Evolutionary conservation across 2,888 invertebrate species (phyloP).

Genomic region (Liposcelis brunnea): DNA sequence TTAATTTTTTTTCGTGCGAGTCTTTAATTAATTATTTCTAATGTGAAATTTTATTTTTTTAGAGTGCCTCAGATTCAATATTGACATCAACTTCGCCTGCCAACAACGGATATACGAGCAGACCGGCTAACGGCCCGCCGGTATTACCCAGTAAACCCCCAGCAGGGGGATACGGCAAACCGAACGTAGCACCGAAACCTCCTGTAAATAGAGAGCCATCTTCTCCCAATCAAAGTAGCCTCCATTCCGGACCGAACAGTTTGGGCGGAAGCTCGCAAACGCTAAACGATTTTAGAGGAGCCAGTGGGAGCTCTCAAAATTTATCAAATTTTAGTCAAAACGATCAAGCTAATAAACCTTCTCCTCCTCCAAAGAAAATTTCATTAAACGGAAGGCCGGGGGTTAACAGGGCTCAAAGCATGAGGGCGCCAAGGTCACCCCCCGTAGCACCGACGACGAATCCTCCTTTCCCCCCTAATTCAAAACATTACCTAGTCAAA

Average conservation of each 20-base stretch:
- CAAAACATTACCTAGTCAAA: slow-evolving; percentile 10
- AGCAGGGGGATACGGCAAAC: slow-evolving; percentile 47
- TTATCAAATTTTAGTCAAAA: slow-evolving; percentile 19
- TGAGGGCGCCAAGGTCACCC: slow-evolving; percentile 60
- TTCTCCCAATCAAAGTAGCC: slow-evolving; percentile 13
- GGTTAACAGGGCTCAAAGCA: slow-evolving; percentile 63
- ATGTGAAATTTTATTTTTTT: slow-evolving; percentile 18
- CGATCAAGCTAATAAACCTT: slow-evolving; percentile 29
- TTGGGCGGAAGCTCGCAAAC: no score
- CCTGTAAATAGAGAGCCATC: slow-evolving; percentile 28
- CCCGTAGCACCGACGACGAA: slow-evolving; percentile 31
- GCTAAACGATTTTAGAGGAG: background rate
- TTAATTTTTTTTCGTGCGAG: slow-evolving; percentile 15
- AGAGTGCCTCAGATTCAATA: slow-evolving; percentile 44
- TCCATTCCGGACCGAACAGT: background rate
- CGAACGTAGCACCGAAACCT: slow-evolving; percentile 69
- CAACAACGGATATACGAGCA: slow-evolving; percentile 17
- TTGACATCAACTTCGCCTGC: slow-evolving; percentile 29
- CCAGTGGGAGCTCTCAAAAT: slow-evolving; percentile 8
- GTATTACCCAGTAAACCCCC: slow-evolving; percentile 23
- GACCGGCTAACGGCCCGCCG: slow-evolving; percentile 13
- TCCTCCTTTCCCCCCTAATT: slow-evolving; percentile 15
- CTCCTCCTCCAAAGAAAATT: slow-evolving; percentile 48
- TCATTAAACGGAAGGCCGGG: slow-evolving; percentile 27
- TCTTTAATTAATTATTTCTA: slow-evolving; percentile 10